These are phyloP conservation scores for Tenthredo distinguenda DNA, from an alignment of 2,888 invertebrate species.

Conservation along the genomic window DNA sequence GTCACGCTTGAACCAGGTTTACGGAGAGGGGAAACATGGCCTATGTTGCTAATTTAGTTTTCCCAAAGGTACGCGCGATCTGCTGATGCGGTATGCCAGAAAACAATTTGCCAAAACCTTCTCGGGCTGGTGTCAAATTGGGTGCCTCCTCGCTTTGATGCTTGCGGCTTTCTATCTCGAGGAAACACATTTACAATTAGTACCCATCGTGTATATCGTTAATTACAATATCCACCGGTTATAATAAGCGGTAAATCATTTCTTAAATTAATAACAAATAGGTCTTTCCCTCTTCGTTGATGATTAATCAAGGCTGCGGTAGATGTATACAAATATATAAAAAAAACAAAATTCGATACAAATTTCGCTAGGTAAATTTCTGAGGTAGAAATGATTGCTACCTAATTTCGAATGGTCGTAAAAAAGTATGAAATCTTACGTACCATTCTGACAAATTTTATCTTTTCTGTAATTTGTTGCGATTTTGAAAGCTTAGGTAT, in stretches of 20 bases:
- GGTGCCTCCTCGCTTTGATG: slow-evolving; percentile 11
- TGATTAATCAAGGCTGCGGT: not conserved
- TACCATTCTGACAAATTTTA: too few relatives aligned
- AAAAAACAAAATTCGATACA: too few relatives aligned
- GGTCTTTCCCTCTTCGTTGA: not conserved
- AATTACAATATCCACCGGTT: not conserved
- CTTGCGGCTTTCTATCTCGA: slow-evolving; percentile 8
- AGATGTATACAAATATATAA: too few relatives aligned
- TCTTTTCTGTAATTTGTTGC: too few relatives aligned
- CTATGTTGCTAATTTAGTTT: not conserved
- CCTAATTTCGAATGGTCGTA: too few relatives aligned
- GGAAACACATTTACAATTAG: slow-evolving; percentile 9
- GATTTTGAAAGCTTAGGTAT: too few relatives aligned
- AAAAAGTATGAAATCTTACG: too few relatives aligned
- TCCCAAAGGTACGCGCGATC: slow-evolving; percentile 13
- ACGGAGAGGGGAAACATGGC: not conserved
- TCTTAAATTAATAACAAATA: not conserved
- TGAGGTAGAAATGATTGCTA: too few relatives aligned
- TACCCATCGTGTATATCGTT: not conserved
- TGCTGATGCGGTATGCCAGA: not conserved
- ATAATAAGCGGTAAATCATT: not conserved
- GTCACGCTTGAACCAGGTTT: not conserved
- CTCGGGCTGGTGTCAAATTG: slow-evolving; percentile 19
- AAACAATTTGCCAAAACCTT: slow-evolving; percentile 19
- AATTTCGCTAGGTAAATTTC: too few relatives aligned